Evolutionary conservation across 2,797 vertebrate species (phyloP).

Genomic region (Onychomys arenicola): DNA sequence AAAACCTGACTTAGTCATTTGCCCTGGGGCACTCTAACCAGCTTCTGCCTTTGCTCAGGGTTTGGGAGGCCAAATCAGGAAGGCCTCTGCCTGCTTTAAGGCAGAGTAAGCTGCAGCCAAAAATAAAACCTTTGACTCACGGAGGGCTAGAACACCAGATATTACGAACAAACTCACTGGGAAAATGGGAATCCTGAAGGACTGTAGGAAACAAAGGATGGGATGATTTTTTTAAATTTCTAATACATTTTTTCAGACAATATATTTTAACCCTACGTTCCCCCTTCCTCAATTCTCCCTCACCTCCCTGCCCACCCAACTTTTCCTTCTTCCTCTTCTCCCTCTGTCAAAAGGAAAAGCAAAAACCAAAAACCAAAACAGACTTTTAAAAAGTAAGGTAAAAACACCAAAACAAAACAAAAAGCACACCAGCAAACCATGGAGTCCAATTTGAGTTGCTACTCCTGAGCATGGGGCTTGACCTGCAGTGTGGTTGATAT

Average conservation of each 20-base stretch:
- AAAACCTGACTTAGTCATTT: background rate
- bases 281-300: too few relatives aligned
- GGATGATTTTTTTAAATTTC: background rate
- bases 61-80: background rate
- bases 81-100: background rate
- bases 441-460: background rate
- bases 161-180: background rate
- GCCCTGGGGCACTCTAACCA: background rate
- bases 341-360: background rate
- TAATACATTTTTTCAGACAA: background rate
- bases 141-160: background rate
- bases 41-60: background rate
- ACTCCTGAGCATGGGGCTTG: too few relatives aligned
- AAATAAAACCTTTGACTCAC: slow-evolving; percentile 19
- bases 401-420: background rate
- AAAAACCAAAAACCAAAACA: background rate
- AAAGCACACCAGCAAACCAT: background rate
- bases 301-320: background rate
- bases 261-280: background rate
- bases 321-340: background rate
- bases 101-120: background rate
- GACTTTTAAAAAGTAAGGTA: background rate
- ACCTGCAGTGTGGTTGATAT: background rate
- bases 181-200: background rate
- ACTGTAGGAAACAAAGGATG: background rate